Percentiles rank a stretch among this genome's conserved stretches.
Evolutionary conservation across 2,888 invertebrate species (phyloP).

Genomic region (Myopa testacea): DNA sequence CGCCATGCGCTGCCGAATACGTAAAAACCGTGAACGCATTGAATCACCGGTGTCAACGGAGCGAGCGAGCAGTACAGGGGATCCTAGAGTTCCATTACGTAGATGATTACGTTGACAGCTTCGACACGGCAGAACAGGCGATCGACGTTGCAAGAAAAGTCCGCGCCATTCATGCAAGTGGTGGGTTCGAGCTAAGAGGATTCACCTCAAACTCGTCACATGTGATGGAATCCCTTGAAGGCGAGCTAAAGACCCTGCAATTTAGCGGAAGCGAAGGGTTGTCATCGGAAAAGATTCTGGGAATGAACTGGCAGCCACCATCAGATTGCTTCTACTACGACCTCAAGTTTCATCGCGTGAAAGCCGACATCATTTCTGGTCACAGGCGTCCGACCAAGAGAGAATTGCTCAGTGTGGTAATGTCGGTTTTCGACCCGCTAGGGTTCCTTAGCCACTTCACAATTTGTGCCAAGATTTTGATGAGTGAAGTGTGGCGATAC

Average conservation of each 20-base stretch:
- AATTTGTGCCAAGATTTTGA: slow-evolving; percentile 20
- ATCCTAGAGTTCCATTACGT: too few relatives aligned
- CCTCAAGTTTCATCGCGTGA: slow-evolving; percentile 36
- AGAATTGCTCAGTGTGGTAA: too few relatives aligned
- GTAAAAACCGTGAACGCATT: too few relatives aligned
- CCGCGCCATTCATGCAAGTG: not conserved
- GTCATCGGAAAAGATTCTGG: slow-evolving; percentile 38
- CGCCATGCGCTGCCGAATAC: too few relatives aligned
- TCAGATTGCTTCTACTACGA: slow-evolving; percentile 39
- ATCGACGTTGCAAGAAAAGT: not conserved
- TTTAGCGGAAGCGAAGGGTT: not conserved
- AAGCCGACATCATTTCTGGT: slow-evolving; percentile 15
- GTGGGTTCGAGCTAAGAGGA: not conserved
- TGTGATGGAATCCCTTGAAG: not conserved
- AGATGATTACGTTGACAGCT: too few relatives aligned
- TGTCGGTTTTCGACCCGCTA: too few relatives aligned
- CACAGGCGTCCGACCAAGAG: too few relatives aligned
- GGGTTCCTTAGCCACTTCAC: not conserved
- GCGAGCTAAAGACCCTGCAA: not conserved
- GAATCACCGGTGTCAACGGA: too few relatives aligned
- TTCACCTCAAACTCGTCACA: not conserved
- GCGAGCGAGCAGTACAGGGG: too few relatives aligned
- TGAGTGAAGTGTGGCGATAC: slow-evolving; percentile 35
- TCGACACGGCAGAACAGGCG: too few relatives aligned
- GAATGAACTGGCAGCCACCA: not conserved